Evolutionary conservation across 2,888 invertebrate species (phyloP).

Genomic region (Cheilosia variabilis): DNA sequence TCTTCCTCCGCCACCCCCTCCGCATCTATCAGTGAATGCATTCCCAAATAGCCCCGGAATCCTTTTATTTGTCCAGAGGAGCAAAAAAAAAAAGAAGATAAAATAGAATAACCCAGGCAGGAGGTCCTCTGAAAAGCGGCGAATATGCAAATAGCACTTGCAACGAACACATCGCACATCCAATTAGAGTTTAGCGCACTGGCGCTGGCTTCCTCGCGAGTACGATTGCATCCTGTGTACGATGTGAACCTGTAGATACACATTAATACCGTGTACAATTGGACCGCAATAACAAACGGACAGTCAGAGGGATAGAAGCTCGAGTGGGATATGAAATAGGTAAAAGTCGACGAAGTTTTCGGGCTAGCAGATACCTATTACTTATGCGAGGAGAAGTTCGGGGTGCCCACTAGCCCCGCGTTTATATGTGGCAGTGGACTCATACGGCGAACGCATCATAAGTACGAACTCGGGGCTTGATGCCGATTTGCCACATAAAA

Average conservation of each 20-base stretch:
- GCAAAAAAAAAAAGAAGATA: background rate
- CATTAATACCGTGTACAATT: background rate
- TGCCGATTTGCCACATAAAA: conserved; percentile 38
- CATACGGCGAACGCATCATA: background rate
- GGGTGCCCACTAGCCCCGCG: background rate
- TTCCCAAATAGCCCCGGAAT: conserved; percentile 46
- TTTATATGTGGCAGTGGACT: background rate
- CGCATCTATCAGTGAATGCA: conserved; percentile 30
- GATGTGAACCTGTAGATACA: conserved; percentile 1
- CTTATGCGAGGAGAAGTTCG: background rate
- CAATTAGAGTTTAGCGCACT: conserved; percentile 40
- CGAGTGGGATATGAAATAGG: conserved; percentile 7
- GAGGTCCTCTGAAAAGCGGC: conserved; percentile 5
- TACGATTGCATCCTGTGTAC: background rate
- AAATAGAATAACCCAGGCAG: background rate
- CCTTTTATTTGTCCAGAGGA: conserved; percentile 45
- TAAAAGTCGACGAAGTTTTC: conserved; percentile 12
- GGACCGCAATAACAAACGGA: conserved; percentile 8
- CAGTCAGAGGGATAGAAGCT: background rate
- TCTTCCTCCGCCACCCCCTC: background rate
- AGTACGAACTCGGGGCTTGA: background rate
- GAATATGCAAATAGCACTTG: conserved; percentile 53
- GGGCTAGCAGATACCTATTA: background rate
- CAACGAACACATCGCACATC: conserved; percentile 45
- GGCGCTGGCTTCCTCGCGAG: background rate